phyloP scores from a whole-genome alignment of 2,797 vertebrate genomes.

The Sebastes nivosus region DNA sequence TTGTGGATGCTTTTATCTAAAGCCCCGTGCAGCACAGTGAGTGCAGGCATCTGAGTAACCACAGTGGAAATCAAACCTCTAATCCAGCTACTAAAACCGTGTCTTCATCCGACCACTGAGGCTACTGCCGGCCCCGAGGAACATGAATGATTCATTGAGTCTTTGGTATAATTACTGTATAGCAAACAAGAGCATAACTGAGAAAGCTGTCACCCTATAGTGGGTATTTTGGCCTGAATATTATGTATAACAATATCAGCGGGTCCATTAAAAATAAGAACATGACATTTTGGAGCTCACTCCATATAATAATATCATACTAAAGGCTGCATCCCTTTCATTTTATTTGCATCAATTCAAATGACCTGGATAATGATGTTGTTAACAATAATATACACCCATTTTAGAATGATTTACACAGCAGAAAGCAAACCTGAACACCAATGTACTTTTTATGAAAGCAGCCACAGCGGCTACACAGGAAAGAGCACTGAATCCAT shows the following conservation, averaged over 20 bases:
- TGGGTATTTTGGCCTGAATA: not conserved
- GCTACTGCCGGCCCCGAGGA: not conserved
- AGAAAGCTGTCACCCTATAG: not conserved
- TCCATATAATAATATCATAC: not conserved
- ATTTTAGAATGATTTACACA: not conserved
- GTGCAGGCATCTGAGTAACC: not conserved
- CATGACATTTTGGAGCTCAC: not conserved
- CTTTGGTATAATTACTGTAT: not conserved
- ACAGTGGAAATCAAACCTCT: not conserved
- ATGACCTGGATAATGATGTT: not conserved
- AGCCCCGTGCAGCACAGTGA: not conserved
- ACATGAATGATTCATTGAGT: not conserved
- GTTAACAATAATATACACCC: not conserved
- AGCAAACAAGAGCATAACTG: not conserved
- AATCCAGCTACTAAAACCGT: not conserved
- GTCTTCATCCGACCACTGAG: not conserved
- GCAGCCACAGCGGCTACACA: not conserved
- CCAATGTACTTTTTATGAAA: not conserved
- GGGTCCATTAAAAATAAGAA: not conserved
- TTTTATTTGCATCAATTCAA: not conserved
- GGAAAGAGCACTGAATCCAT: not conserved
- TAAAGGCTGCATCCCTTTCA: not conserved
- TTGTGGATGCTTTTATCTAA: slow-evolving; percentile 5
- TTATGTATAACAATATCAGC: not conserved
- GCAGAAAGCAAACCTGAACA: not conserved